phyloP scores from a whole-genome alignment of 1,140 invertebrate species.

The Temnothorax nylanderi region DNA sequence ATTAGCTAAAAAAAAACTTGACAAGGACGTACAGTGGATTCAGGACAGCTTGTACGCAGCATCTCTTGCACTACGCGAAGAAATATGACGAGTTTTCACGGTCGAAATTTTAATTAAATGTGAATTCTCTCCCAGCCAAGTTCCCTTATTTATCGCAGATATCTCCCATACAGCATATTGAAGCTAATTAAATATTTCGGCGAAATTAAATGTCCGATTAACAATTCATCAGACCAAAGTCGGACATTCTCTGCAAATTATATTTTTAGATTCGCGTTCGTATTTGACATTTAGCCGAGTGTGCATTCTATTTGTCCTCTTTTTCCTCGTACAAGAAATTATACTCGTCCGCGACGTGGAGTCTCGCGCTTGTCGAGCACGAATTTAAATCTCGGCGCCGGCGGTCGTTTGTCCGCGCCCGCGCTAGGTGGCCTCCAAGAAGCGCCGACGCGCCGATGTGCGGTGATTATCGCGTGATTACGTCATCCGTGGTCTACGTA shows the following conservation, averaged over 20 bases:
- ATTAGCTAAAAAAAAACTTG: neutral
- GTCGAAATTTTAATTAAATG: neutral
- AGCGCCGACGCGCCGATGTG: neutral
- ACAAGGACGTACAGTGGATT: neutral
- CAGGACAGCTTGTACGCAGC: neutral
- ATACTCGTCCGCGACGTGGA: neutral
- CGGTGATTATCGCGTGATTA: slow-evolving; percentile 4
- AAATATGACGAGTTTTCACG: neutral
- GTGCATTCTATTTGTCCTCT: neutral
- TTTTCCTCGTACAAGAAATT: neutral
- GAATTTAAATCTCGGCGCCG: slow-evolving; percentile 58
- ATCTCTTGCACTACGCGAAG: neutral
- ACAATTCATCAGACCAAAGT: neutral
- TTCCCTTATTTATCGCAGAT: neutral
- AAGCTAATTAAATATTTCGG: neutral
- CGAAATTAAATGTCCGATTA: neutral
- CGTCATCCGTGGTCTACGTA: slow-evolving; percentile 49
- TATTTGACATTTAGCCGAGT: neutral
- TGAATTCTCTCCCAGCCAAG: neutral
- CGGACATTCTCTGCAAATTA: neutral
- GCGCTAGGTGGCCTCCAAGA: slow-evolving; percentile 50
- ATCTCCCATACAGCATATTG: neutral
- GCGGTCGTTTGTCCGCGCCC: neutral
- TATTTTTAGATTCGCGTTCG: neutral
- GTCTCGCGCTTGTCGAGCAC: neutral